Evolutionary conservation across 23 tunicate species (phyloP), one percentile per base, ranked within the genome.

Genomic region (Clavelina lepadiformis): DNA sequence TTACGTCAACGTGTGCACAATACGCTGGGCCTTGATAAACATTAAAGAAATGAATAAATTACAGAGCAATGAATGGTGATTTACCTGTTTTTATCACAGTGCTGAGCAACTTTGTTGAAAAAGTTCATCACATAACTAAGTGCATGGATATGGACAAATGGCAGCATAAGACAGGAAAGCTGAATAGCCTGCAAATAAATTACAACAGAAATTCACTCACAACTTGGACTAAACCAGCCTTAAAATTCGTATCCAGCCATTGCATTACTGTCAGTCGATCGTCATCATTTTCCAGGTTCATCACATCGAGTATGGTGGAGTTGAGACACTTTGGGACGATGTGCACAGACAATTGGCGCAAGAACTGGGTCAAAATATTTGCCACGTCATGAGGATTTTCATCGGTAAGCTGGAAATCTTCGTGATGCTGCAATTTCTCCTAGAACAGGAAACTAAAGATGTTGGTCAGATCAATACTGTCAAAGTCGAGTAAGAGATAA

Each of bases 311-410:
- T 25, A 72, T 57, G 53, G 58, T 11, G n/a, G 11, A 26, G 38
- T 72, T 37, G 20, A 72, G 21, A 4, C 45, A 51, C 2, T 35
- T 38, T 8, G 82, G 82, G 26, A 76, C 33, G 33, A 76, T 8
- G 8, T 38, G 62, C 22, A 41, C 44, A 1, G 59, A 19, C 1
- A 76, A n/a, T 37, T 76, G 65, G 2, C 82, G 63, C 1, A 76
- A 45, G 20, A 76, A 56, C 47, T 29, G 51, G 24, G 65, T 53
- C 13, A 76, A 54, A 11, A 65, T 24, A 41, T 76, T 66, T 28
- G 82, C 73, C 4, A 65, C 82, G 66, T 76, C 82, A 31, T 76
- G 82, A 0, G 82, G 82, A 55, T 76, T 76, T 65, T 76, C 73
- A 55, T 76, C 61, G 23, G 35, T 37, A 31, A 76, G 28, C 31